A percentile compares a stretch with the other conserved stretches of the same genome.
phyloP scores from a whole-genome alignment of 2,113 vertebrate genomes.

The Anthoscopus minutus region DNA sequence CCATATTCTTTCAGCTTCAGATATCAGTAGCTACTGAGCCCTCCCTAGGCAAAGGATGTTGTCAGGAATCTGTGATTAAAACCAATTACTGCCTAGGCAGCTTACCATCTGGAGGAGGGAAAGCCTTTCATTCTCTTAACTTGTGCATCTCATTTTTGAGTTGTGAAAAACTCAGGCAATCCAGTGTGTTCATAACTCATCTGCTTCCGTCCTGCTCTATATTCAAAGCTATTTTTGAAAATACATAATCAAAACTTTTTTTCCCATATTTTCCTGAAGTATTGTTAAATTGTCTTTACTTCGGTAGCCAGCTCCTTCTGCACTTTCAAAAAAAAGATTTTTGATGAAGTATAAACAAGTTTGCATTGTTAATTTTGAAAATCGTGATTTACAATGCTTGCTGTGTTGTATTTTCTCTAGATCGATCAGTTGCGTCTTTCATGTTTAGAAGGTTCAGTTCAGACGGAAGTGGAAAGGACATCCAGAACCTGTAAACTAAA shows the following conservation, averaged over 20 bases:
- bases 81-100: background rate
- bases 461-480: background rate
- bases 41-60: background rate
- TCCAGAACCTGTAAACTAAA: background rate
- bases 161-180: background rate
- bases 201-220: background rate
- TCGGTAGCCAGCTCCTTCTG: background rate
- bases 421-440: background rate
- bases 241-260: background rate
- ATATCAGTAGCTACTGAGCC: background rate
- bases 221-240: background rate
- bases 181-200: background rate
- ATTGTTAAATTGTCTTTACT: background rate
- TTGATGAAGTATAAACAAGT: background rate
- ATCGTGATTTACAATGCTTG: background rate
- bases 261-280: background rate
- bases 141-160: background rate
- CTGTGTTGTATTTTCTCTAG: rapidly evolving
- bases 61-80: conserved; percentile 1
- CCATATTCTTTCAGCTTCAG: background rate
- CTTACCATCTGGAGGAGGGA: background rate
- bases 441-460: background rate
- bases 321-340: background rate
- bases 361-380: background rate
- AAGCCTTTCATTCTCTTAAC: background rate